Evolutionary conservation across 2,113 vertebrate genomes (phyloP), one percentile per base, ranked within the genome.

Genomic region (Nycticryphes semicollaris): DNA sequence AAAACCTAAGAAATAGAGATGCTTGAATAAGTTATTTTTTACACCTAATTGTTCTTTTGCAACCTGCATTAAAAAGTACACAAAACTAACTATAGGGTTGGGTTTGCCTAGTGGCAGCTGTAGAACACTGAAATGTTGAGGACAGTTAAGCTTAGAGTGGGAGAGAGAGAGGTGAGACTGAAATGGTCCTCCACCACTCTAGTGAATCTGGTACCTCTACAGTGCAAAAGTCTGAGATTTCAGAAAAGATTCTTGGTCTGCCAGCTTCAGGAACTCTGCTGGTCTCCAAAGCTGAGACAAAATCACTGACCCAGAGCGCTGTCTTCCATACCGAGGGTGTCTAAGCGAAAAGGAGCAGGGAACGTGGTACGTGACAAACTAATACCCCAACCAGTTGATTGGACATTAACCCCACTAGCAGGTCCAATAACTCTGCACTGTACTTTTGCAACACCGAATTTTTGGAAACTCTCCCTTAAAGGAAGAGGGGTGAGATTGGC

Each of bases 391-490:
- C 3, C 6, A 14, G 5, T 1, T 33, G 12, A 24, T 7, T 27
- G 7, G n/a, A 45, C 74, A 48, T 57, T 62, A 78, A 50, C 12
- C 21, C 18, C 41, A 14, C 23, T 25, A 62, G 4, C 18, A 62
- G 41, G 6, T 53, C 23, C 72, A 27, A 77, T 43, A 48, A 27
- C 22, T 3, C 0, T 1, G 4, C 33, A 39, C 20, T 30, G 22
- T 12, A 20, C 0, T 82, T 78, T 14, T 69, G 10, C 31, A 75
- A 30, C 10, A 50, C 1, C 0, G 0, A 27, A 31, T 37, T 79
- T 92, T 54, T 72, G 47, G 56, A 85, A 20, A 24, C 24, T 10
- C 10, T 14, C 15, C 15, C 19, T 5, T 1, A 56, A 39, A 15
- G 8, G 23, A 51, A 37, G 30, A 24, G 6, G 73, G 2, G 1